Conservation (phyloP, 2,113 vertebrate species). For the Phrynocephalus versicolor region DNA sequence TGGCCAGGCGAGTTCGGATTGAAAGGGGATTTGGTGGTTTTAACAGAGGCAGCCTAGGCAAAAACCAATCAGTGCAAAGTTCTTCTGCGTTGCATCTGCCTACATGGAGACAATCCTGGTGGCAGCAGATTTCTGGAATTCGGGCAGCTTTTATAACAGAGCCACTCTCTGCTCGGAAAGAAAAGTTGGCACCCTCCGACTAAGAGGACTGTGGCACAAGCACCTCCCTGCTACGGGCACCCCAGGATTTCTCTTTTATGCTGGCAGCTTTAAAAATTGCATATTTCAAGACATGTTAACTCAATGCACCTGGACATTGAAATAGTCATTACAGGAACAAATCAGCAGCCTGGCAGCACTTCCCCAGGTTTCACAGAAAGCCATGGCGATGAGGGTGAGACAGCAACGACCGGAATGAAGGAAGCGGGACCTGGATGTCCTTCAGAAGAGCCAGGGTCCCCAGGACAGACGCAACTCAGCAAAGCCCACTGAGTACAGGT, state of each 20-base stretch:
- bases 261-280: not conserved
- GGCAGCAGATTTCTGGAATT: not conserved
- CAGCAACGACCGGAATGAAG: not conserved
- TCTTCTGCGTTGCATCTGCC: too few species aligned
- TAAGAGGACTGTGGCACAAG: too few species aligned
- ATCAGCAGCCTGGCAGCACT: not conserved
- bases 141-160: not conserved
- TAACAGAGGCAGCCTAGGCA: too few species aligned
- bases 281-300: constrained; percentile 3
- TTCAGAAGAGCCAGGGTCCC: not conserved
- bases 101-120: too few species aligned
- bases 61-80: too few species aligned
- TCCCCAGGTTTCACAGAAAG: not conserved
- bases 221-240: too few species aligned
- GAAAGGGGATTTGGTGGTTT: too few species aligned
- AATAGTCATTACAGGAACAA: not conserved
- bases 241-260: not conserved
- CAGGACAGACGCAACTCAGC: too few species aligned
- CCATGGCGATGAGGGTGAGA: not conserved
- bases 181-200: not conserved
- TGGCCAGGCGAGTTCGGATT: too few species aligned
- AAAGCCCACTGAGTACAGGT: too few species aligned
- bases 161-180: too few species aligned
- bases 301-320: not conserved
- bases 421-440: not conserved